Conservation (phyloP, 2,113 vertebrate genomes). For the Papio anubis region DNA sequence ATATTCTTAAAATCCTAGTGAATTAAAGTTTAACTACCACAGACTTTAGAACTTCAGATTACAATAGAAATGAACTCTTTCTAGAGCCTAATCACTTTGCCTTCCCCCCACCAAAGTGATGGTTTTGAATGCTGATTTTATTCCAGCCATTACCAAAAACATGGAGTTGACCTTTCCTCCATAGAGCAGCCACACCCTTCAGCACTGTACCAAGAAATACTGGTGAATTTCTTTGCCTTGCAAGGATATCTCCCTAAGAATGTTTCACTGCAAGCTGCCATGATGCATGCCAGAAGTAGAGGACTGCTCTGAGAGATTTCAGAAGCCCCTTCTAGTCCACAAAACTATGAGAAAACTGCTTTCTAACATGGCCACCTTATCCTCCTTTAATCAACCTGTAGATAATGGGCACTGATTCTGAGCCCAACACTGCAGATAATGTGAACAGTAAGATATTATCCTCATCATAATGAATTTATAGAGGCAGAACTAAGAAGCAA, state of each 20-base stretch:
- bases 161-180: no score
- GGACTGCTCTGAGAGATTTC: not conserved
- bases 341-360: not conserved
- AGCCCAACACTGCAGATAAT: not conserved
- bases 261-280: not conserved
- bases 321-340: not conserved
- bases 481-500: not conserved
- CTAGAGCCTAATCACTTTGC: not conserved
- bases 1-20: not conserved
- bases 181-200: not conserved
- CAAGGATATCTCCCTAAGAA: not conserved
- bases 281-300: not conserved
- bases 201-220: not conserved
- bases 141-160: not conserved
- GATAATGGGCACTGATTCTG: not conserved
- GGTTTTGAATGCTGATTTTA: not conserved
- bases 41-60: slow-evolving; percentile 2
- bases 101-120: not conserved
- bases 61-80: slow-evolving; percentile 6
- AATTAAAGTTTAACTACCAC: slow-evolving; percentile 55
- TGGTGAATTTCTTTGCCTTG: not conserved
- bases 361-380: not conserved
- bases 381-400: not conserved
- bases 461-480: not conserved
- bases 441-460: not conserved